Conservation (phyloP, 2,113 vertebrate genomes). For the Forbesichthys papilliferus region DNA sequence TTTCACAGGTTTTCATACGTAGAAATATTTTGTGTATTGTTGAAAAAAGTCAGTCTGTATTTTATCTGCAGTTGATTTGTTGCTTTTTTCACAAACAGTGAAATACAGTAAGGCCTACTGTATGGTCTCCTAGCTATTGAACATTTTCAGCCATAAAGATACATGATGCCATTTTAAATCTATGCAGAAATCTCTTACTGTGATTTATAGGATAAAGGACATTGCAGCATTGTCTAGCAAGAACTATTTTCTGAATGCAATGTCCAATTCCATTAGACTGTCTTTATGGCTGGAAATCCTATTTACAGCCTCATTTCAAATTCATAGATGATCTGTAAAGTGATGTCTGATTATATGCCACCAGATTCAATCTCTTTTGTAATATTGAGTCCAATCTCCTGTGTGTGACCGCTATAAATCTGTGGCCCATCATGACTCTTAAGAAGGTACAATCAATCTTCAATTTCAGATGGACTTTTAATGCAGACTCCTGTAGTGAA, state of each 20-base stretch:
- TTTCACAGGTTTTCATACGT: constrained; percentile 47
- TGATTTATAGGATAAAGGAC: neutral
- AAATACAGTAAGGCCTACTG: neutral
- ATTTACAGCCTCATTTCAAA: constrained; percentile 39
- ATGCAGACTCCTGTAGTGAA: constrained; percentile 9
- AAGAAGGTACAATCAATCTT: constrained; percentile 28
- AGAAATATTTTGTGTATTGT: constrained; percentile 41
- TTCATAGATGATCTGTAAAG: constrained; percentile 34
- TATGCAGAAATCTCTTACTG: neutral
- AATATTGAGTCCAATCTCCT: constrained; percentile 43
- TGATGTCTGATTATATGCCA: constrained; percentile 38
- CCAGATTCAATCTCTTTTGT: constrained; percentile 52
- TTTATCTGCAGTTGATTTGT: constrained; percentile 9
- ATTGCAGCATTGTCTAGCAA: constrained; percentile 5
- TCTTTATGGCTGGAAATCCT: constrained; percentile 7
- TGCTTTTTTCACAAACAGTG: neutral
- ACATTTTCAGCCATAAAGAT: neutral
- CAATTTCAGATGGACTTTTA: constrained; percentile 28
- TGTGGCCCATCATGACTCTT: neutral
- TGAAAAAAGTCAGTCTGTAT: neutral
- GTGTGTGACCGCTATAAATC: neutral
- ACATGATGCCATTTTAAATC: neutral
- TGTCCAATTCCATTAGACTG: constrained; percentile 3
- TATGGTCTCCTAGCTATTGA: neutral
- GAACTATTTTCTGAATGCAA: neutral